Base-by-base conservation (phyloP, 2,888 invertebrate species). In the Agrotis puta region DNA sequence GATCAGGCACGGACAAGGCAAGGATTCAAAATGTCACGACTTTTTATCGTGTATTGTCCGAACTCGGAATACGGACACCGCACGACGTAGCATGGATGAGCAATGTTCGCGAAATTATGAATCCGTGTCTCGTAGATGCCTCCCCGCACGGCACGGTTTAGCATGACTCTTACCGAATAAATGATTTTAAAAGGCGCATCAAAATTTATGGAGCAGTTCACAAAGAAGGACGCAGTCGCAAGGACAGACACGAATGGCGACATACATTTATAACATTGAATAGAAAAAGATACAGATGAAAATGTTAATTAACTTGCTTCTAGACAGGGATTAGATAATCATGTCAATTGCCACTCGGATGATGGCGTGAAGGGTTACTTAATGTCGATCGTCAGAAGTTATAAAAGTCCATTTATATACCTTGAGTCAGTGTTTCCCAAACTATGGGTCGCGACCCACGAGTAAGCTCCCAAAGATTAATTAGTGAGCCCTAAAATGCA, bases 331-430 rank as follows among this genome's bases (percentile, higher is more conserved):
- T 82, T 61, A 68, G n/a, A 63, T 62, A 74, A 74, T 63, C 62
- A 54, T 74, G 79, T 70, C 80, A 79, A 79, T 82, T 67, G 66
- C 53, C 65, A 63, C 54, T 70, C 43, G n/a, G 24, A 24, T 50
- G 27, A n/a, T 27, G 2, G 2, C 3, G 9, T 56, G 24, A 47
- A 51, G 39, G 45, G 54, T 45, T 54, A 70, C 27, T 50, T 50
- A 71, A 24, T 45, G 48, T 13, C 27, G 11, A 20, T 20, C 18
- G 27, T 18, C 33, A n/a, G 6, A 33, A 6, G 50, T 58, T 48
- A 51, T 22, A 53, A n/a, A 9, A 64, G 27, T 18, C 22, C 53
- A 74, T 47, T 71, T 48, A 71, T 50, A 63, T 39, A 39, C 39
- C 39, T 39, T 39, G 39, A 39, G 11, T 39, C 9, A 39, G 39